These are phyloP conservation scores for Ovibos moschatus DNA, from an alignment of 2,113 vertebrate species.

Conservation along the genomic window DNA sequence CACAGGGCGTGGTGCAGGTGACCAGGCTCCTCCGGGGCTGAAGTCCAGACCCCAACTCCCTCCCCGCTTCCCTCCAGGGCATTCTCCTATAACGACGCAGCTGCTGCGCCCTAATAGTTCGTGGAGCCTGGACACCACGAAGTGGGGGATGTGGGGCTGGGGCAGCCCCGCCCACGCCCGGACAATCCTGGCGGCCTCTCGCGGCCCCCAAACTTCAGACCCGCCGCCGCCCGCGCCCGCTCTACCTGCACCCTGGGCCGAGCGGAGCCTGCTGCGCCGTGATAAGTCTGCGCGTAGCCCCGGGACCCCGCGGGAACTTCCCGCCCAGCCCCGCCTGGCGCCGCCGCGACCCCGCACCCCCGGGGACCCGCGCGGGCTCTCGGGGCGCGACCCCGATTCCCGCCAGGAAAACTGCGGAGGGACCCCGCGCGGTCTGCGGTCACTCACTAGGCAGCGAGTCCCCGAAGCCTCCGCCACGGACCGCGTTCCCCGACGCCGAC, in stretches of 20 bases:
- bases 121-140: not conserved
- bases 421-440: not conserved
- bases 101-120: not conserved
- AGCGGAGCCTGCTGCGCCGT: conserved; percentile 40
- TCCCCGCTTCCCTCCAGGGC: not conserved
- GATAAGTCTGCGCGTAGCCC: not conserved
- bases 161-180: not conserved
- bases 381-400: conserved; percentile 44
- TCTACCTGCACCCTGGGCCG: conserved; percentile 41
- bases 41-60: not conserved
- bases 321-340: not conserved
- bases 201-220: conserved; percentile 71
- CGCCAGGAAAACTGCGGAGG: not conserved
- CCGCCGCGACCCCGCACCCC: not conserved
- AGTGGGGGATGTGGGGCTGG: not conserved
- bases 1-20: conserved; percentile 19
- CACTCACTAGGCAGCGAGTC: not conserved
- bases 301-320: conserved; percentile 31
- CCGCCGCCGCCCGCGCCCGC: conserved; percentile 28
- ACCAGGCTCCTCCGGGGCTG: not conserved
- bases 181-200: not conserved
- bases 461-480: not conserved
- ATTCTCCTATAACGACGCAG: not conserved
- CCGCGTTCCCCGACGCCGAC: conserved; percentile 51
- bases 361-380: conserved; percentile 59